Conservation (phyloP, 1,140 invertebrate genomes). For the Antheraea pernyi region DNA sequence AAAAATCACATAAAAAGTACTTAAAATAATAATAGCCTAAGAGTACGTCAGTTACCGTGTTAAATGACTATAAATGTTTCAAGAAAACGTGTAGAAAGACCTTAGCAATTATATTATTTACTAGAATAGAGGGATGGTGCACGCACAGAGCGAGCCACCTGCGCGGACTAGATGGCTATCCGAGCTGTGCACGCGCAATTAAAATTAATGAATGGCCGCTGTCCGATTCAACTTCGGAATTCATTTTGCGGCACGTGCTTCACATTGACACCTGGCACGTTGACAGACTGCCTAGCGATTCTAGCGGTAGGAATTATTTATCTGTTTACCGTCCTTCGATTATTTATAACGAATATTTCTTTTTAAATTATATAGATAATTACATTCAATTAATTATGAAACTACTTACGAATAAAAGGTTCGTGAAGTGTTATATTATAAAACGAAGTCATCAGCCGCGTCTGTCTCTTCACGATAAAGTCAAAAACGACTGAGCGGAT, state of each 20-base stretch:
- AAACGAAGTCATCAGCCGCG: too few species aligned
- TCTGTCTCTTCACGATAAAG: too few species aligned
- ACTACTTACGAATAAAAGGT: too few species aligned
- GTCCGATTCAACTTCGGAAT: conserved; percentile 4
- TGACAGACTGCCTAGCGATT: background rate
- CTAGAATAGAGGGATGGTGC: conserved; percentile 15
- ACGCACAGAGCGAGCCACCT: conserved; percentile 22
- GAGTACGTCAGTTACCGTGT: background rate
- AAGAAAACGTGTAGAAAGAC: background rate
- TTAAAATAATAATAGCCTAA: too few species aligned
- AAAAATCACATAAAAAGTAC: too few species aligned
- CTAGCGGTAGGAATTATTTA: background rate
- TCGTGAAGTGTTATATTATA: too few species aligned
- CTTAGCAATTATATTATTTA: conserved; percentile 1
- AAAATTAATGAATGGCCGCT: conserved; percentile 61
- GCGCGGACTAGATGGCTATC: conserved; percentile 41
- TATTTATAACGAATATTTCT: too few species aligned
- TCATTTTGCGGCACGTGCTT: conserved; percentile 14
- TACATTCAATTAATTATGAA: too few species aligned
- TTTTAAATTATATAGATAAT: too few species aligned
- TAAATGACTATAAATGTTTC: background rate
- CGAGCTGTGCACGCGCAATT: conserved; percentile 50
- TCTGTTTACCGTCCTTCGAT: background rate
- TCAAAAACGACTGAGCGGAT: too few species aligned
- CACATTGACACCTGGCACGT: background rate